Conservation (phyloP, 2,797 vertebrate genomes). For the Clarias platycephalus region DNA sequence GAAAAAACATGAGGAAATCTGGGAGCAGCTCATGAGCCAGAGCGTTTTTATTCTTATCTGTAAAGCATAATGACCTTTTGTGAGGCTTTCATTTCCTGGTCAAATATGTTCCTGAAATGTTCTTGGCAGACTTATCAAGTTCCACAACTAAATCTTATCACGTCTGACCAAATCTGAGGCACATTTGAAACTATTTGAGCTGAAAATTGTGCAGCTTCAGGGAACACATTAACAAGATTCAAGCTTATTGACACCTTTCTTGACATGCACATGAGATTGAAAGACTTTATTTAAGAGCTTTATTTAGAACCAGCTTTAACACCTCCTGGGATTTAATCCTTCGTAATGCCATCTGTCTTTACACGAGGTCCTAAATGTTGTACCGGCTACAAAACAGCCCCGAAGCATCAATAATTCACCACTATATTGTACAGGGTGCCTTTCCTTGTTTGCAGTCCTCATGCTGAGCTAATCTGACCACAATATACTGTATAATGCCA, state of each 20-base stretch:
- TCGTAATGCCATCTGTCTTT: neutral
- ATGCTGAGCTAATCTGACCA: neutral
- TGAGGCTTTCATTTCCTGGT: neutral
- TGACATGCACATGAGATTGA: neutral
- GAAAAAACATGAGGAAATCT: neutral
- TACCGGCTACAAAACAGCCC: neutral
- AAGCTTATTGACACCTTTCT: neutral
- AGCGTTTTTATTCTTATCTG: neutral
- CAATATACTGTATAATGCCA: too few relatives aligned
- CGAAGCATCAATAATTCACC: neutral
- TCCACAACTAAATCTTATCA: neutral
- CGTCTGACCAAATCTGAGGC: neutral
- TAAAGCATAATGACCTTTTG: neutral
- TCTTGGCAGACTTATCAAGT: neutral
- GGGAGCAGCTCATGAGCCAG: neutral
- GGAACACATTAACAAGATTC: neutral
- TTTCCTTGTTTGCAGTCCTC: neutral
- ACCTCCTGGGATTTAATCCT: neutral
- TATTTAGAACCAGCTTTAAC: neutral
- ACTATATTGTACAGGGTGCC: neutral
- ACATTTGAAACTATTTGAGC: neutral
- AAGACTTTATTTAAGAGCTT: neutral
- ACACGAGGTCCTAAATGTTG: neutral
- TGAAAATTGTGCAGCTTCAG: conserved; percentile 1
- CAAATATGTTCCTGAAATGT: conserved; percentile 4